Percentiles rank a stretch among this genome's conserved stretches.
These are phyloP conservation scores for Epinephelus fuscoguttatus DNA, from an alignment of 2,113 vertebrate genomes.

Conservation along the genomic window DNA sequence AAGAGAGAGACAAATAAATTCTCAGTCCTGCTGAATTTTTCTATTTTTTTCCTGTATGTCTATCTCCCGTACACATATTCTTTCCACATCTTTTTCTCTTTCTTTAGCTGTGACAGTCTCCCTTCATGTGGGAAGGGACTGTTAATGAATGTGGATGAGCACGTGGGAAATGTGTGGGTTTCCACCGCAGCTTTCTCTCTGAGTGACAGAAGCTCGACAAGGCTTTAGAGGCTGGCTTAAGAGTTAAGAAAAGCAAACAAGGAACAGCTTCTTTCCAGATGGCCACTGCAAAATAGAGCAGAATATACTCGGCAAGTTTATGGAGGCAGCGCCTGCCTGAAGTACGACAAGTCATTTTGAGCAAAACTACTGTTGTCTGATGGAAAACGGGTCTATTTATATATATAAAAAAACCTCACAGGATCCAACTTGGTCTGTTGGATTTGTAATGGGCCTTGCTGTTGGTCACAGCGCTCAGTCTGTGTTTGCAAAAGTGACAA, in stretches of 20 bases:
- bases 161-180: slow-evolving; percentile 67
- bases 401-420: slow-evolving; percentile 26
- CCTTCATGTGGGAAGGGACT: slow-evolving; percentile 56
- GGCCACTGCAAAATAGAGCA: slow-evolving; percentile 53
- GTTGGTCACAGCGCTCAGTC: slow-evolving; percentile 49
- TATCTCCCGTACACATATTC: slow-evolving; percentile 39
- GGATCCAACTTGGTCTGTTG: slow-evolving; percentile 49
- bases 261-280: slow-evolving; percentile 74
- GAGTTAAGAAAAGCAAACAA: slow-evolving; percentile 60
- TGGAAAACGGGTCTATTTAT: slow-evolving; percentile 38
- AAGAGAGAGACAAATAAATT: slow-evolving; percentile 30
- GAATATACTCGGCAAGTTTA: slow-evolving; percentile 46
- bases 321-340: slow-evolving; percentile 32
- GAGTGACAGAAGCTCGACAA: slow-evolving; percentile 69
- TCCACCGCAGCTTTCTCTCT: slow-evolving; percentile 49
- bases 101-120: slow-evolving; percentile 53
- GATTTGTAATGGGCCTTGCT: slow-evolving; percentile 53
- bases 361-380: slow-evolving; percentile 54
- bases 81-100: slow-evolving; percentile 43
- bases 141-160: slow-evolving; percentile 68
- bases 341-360: slow-evolving; percentile 54
- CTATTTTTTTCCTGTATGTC: slow-evolving; percentile 3
- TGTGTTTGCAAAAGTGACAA: slow-evolving; percentile 66
- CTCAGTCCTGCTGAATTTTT: slow-evolving; percentile 19
- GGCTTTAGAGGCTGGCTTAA: slow-evolving; percentile 64